These are phyloP conservation scores for Pristionchus exspectatus DNA, from an alignment of 2,888 invertebrate genomes.

Conservation along the genomic window DNA sequence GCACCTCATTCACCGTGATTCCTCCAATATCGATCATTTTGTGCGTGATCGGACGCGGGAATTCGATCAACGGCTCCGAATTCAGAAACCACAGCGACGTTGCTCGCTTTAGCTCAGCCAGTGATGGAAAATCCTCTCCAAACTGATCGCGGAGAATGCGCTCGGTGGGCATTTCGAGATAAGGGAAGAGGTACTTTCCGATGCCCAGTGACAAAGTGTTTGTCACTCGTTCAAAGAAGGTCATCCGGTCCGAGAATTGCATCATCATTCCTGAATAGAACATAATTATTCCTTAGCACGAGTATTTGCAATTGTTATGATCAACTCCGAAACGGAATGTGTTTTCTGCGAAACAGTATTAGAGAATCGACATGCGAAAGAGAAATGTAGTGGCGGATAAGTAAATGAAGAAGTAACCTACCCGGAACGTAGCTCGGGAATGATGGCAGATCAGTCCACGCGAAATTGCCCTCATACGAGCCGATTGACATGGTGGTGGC, in stretches of 20 bases:
- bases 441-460: not conserved
- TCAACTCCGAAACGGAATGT: too few species aligned
- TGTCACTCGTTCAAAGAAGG: conserved; percentile 23
- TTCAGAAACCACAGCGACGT: conserved; percentile 46
- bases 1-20: conserved; percentile 21
- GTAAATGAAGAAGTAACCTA: not conserved
- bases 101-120: not conserved
- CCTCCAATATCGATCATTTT: conserved; percentile 55
- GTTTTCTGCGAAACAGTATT: too few species aligned
- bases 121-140: conserved; percentile 4
- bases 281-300: not conserved
- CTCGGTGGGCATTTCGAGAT: not conserved
- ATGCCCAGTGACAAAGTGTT: not conserved
- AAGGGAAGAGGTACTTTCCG: conserved; percentile 31
- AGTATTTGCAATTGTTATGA: not conserved
- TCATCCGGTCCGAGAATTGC: conserved; percentile 42
- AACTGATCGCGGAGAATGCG: not conserved
- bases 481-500: conserved; percentile 14
- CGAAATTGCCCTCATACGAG: conserved; percentile 37
- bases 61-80: conserved; percentile 51
- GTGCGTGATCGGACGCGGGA: conserved; percentile 17
- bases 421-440: conserved; percentile 53
- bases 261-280: conserved; percentile 21
- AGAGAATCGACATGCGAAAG: too few species aligned
- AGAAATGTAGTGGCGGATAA: too few species aligned